phyloP scores from a whole-genome alignment of 2,888 invertebrate genomes.

The Iselma pallidipennis region DNA sequence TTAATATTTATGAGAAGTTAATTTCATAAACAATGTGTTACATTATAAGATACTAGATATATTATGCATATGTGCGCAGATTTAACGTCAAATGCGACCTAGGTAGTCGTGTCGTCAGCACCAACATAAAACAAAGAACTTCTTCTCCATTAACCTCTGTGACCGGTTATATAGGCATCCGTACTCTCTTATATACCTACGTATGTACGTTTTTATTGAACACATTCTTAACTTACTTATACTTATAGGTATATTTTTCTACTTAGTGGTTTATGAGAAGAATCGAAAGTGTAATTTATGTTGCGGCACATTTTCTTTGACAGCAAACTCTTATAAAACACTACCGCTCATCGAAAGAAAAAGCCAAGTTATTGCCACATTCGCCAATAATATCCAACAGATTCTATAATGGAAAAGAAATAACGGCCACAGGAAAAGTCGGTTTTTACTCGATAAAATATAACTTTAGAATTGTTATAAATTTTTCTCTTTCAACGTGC shows the following conservation, averaged over 20 bases:
- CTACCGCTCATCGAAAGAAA: neutral
- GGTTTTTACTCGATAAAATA: neutral
- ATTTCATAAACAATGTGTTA: slow-evolving; percentile 9
- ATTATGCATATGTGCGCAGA: neutral
- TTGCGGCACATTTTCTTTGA: slow-evolving; percentile 9
- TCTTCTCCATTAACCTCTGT: slow-evolving; percentile 13
- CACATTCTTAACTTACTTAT: neutral
- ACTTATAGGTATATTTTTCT: neutral
- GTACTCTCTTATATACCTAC: slow-evolving; percentile 1
- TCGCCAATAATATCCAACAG: neutral
- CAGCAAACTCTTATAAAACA: slow-evolving; percentile 5
- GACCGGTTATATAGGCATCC: slow-evolving; percentile 8
- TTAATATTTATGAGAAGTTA: slow-evolving; percentile 9
- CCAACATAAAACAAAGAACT: slow-evolving; percentile 9
- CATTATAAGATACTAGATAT: slow-evolving; percentile 1
- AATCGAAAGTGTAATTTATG: slow-evolving; percentile 11
- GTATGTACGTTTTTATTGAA: neutral
- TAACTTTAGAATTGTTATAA: neutral
- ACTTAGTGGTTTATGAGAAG: slow-evolving; percentile 6
- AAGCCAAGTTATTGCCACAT: neutral
- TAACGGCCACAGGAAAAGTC: neutral
- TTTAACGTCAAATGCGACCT: slow-evolving; percentile 5
- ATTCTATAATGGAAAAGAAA: neutral
- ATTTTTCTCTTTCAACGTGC: neutral
- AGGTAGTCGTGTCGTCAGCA: slow-evolving; percentile 12